Evolutionary conservation across 2,888 invertebrate genomes (phyloP), one percentile per base, ranked within the genome.

Genomic region (Deilephila elpenor): DNA sequence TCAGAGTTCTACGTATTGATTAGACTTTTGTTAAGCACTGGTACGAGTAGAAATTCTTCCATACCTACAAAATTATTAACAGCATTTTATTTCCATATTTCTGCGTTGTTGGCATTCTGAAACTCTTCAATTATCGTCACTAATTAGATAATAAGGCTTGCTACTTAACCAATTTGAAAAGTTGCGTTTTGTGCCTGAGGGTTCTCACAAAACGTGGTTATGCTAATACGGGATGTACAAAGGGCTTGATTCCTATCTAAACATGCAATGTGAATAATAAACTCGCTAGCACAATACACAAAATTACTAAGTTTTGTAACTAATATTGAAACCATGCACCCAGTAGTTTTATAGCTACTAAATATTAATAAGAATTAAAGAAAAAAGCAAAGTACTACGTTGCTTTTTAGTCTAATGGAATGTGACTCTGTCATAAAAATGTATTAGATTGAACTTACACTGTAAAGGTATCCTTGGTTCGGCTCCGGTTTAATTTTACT

Each of bases 81-180:
- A 73, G 17, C 34, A 29, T 56, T 73, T 59, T 7, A 2, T 44
- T n/a, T 62, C 19, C 19, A 51, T 60, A 34, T 71, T 61, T 62
- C 71, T 62, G 61, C 56, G 53, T 56, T 62, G 62, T 73, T 73
- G 73, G 73, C 73, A 73, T 73, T 73, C 70, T 62, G 17, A 67
- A 70, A 67, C 59, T 59, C 25, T 37, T 76, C 8, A 34, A 67
- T 62, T 62, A 37, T 75, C 61, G 76, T 78, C 75, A 76, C 78
- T 78, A 78, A 77, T 78, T 75, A 74, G 73, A 29, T 51, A 56
- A 59, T 86, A 83, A 84, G 78, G 89, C 89, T 89, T 89, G 84
- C 86, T 86, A 82, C 79, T 87, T 79, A 86, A 80, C 79, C 80
- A 86, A 75, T 76, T 70, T 80, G 80, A 79, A 76, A 80, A 76